Conservation (phyloP, 1,140 invertebrate species). For the Campoletis sonorensis region DNA sequence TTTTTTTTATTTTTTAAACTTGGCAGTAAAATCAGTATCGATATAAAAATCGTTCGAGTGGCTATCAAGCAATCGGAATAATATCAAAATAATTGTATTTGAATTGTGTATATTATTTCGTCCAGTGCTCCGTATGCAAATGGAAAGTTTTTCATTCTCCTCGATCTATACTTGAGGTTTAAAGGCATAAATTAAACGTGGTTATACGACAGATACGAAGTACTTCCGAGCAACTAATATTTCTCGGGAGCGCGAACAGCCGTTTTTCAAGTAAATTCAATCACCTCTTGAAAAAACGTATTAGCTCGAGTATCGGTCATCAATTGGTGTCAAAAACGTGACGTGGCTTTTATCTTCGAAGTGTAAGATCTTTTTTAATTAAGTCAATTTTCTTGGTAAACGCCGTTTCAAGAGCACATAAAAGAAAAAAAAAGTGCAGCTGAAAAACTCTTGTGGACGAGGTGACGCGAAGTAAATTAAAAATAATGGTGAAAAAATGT, state of each 20-base stretch:
- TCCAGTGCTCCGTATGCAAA: not conserved
- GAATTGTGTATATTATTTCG: too few species aligned
- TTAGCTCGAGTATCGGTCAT: conserved; percentile 17
- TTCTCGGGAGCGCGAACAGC: not conserved
- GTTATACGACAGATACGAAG: not conserved
- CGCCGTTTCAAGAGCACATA: not conserved
- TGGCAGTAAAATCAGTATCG: too few species aligned
- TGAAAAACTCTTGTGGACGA: not conserved
- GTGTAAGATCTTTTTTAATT: conserved; percentile 17
- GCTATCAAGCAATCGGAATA: too few species aligned
- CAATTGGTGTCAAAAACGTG: conserved; percentile 24
- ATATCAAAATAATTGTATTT: too few species aligned
- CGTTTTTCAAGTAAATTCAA: conserved; percentile 19
- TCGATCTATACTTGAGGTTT: not conserved
- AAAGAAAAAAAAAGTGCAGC: not conserved
- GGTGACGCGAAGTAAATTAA: too few species aligned
- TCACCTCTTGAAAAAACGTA: conserved; percentile 26
- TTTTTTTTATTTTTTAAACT: too few species aligned
- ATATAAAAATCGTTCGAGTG: too few species aligned
- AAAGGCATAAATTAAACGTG: not conserved
- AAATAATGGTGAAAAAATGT: too few species aligned
- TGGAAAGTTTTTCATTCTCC: not conserved
- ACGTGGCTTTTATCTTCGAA: not conserved
- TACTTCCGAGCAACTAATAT: not conserved
- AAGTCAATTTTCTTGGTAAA: not conserved